A percentile compares a stretch with the other conserved stretches of the same genome.
These are phyloP conservation scores for Burhinus bistriatus DNA, from an alignment of 2,113 vertebrate genomes.

Conservation along the genomic window DNA sequence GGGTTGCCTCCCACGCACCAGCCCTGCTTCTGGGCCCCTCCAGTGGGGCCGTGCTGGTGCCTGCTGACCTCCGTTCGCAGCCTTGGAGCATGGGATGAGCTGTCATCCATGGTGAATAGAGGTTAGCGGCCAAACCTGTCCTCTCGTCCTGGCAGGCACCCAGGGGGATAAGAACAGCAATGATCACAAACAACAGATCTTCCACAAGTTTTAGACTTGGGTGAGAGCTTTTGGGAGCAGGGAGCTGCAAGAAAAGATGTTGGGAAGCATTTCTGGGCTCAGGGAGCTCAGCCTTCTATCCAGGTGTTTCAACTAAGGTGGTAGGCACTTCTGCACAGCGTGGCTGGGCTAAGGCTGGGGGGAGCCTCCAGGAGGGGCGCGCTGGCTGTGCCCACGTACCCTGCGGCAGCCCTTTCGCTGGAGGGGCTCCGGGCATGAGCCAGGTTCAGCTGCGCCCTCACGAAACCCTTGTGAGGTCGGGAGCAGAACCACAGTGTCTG, in stretches of 20 bases:
- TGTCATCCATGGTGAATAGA: background rate
- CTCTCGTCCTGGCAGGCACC: background rate
- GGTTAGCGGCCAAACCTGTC: background rate
- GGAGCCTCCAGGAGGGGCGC: background rate
- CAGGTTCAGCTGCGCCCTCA: fast-evolving
- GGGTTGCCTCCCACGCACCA: background rate
- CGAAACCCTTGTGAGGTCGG: background rate
- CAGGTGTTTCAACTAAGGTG: background rate
- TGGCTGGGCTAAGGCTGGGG: background rate
- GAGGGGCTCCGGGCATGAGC: background rate
- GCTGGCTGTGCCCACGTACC: background rate
- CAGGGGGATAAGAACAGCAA: background rate
- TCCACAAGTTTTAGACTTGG: background rate
- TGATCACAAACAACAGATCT: fast-evolving
- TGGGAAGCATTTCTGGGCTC: background rate
- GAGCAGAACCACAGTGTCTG: background rate
- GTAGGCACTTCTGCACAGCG: fast-evolving
- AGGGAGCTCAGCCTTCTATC: background rate
- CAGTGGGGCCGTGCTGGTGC: fast-evolving
- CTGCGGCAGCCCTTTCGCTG: background rate
- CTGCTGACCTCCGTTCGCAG: background rate
- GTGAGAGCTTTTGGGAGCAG: background rate
- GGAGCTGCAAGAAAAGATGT: background rate
- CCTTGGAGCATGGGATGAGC: background rate
- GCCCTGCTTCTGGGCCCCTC: background rate